phyloP scores from a whole-genome alignment of 2,113 vertebrate species.

The Nesogale talazaci region DNA sequence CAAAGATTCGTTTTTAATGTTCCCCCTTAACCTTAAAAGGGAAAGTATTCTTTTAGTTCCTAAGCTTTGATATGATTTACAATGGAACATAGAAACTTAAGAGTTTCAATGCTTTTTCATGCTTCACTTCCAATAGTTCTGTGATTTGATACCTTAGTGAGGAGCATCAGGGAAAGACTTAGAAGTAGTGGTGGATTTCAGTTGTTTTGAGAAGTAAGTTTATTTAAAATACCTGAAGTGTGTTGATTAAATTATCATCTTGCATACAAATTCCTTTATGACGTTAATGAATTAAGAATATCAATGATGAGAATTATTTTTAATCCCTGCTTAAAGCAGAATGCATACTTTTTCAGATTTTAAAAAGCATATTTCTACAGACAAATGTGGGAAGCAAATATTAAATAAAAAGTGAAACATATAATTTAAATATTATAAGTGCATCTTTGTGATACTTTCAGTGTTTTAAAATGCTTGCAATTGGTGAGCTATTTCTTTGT shows the following conservation, averaged over 20 bases:
- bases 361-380: background rate
- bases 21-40: conserved; percentile 23
- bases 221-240: conserved; percentile 62
- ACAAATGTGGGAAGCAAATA: too few relatives aligned
- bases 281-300: conserved; percentile 34
- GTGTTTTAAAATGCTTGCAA: conserved; percentile 36
- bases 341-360: conserved; percentile 48
- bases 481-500: background rate
- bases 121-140: conserved; percentile 46
- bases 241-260: conserved; percentile 58
- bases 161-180: conserved; percentile 56
- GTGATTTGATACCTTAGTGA: conserved; percentile 59
- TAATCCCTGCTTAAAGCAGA: background rate
- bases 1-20: conserved; percentile 37
- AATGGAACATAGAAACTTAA: background rate
- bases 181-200: conserved; percentile 68
- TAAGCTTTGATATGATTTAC: conserved; percentile 61
- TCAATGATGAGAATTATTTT: conserved; percentile 54
- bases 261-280: background rate
- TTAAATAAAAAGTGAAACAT: background rate
- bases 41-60: conserved; percentile 23
- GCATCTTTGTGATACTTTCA: background rate
- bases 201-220: conserved; percentile 57
- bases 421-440: conserved; percentile 47
- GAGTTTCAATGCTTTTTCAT: conserved; percentile 43